Base-by-base conservation (phyloP, 2,888 invertebrate genomes). In the Idaea straminata region DNA sequence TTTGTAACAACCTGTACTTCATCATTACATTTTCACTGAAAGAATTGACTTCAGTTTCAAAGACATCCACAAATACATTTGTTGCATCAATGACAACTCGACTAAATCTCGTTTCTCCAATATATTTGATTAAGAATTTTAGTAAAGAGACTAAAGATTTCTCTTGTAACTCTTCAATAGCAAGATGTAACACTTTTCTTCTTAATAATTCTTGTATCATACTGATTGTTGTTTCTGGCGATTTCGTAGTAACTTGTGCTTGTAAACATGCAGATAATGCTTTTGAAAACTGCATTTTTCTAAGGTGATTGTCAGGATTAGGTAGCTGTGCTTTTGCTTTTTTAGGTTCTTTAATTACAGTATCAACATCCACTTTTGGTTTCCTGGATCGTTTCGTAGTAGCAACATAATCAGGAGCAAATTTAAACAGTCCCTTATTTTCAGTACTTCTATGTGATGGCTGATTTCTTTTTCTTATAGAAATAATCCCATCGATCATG, bases 401-500 rank as follows among this genome's bases (percentile, higher is more conserved):
- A 47, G 69, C 77, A 61, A 85, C 84, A 77, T 93, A 92, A 77
- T 94, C 94, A 15, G 94, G 93, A 35, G 92, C 87, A 78, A 93
- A 88, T 84, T 94, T 95, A 74, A 94, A 94, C 59, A 85, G 74
- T 3, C 86, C 85, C 70, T 78, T 85, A 65, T 81, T 86, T 70
- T 88, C 85, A 71, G 85, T 84, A 65, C 84, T 84, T 62, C 79
- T 84, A 69, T 87, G 83, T 2, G 78, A 79, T 38, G 93, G 93
- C 69, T 95, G 94, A 78, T 96, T 96, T 82, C 96, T 94, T 81
- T 96, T 95, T 78, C 96, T 95, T 67, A 99, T 95, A 7, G 98
- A 98, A 71, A 99, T 95, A 61, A 98, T 93, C 61, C 99, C 99
- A 90, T 98, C 98, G 7, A 97, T 95, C 96, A 98, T 97, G 35